Evolutionary conservation across 2,888 invertebrate species (phyloP), one percentile per base, ranked within the genome.

Genomic region (Lithodes maja): DNA sequence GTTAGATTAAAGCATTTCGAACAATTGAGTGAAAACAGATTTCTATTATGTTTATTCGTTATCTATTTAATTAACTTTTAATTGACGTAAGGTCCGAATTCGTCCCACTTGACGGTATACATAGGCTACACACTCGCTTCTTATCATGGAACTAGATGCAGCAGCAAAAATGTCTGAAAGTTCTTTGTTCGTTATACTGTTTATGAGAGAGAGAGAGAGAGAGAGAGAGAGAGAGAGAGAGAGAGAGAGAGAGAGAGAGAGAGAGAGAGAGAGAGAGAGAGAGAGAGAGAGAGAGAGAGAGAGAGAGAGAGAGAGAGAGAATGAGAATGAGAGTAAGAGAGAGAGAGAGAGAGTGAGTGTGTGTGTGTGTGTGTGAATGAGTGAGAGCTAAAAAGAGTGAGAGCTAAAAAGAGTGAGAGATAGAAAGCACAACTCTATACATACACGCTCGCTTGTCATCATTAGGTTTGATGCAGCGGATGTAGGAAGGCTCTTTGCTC

Each of bases 401-500:
- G 61, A 61, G 61, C 12, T 9, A 61, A 61, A 61, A 9, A 61
- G 5, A 61, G 61, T 61, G 61, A 61, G 61, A 61, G 61, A 61
- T 5, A 9, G 61, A 61, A 61, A 61, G 61, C 5, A 61, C 61
- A 61, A 9, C 5, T 61, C n/a, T 52, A 91, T 83, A 94, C 93
- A 95, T 96, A 93, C 94, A 95, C 77, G 97, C 94, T 90, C 95
- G 95, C 94, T 98, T 97, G 93, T 95, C 95, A 93, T 98, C 97
- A 93, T 98, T 98, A 1, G 98, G 98, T 93, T 98, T 98, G 93
- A 98, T 98, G 94, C 98, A 98, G 87, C 98, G 95, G 92, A 98
- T 97, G 94, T 98, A 98, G 1, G 97, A 97, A 0, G 98, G 98
- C 93, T 98, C 97, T 94, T 98, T 98, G 93, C 96, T 96, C 96